These are phyloP conservation scores for Scaptomyza tumidula DNA, from an alignment of 2,888 invertebrate species.

Conservation along the genomic window DNA sequence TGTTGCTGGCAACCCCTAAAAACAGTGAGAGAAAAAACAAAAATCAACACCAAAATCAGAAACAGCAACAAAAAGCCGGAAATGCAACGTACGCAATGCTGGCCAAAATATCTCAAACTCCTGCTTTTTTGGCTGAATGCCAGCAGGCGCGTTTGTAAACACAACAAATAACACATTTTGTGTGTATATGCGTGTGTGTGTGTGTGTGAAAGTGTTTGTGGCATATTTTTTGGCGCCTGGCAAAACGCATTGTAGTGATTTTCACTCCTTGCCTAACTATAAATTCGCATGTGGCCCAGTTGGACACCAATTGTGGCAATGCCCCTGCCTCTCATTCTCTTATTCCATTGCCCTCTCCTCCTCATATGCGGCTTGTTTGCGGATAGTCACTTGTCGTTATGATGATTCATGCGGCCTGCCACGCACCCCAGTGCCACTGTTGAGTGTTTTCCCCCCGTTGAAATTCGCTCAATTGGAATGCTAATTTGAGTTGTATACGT, in stretches of 20 bases:
- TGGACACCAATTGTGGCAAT: slow-evolving; percentile 36
- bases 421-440: slow-evolving; percentile 47
- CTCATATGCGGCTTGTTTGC: slow-evolving; percentile 50
- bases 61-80: slow-evolving; percentile 47
- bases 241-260: slow-evolving; percentile 61
- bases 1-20: slow-evolving; percentile 52
- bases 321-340: background rate
- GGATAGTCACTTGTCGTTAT: slow-evolving; percentile 68
- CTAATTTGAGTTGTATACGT: slow-evolving; percentile 47
- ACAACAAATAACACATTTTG: slow-evolving; percentile 73
- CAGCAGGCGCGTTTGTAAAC: slow-evolving; percentile 66
- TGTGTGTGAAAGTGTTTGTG: slow-evolving; percentile 37
- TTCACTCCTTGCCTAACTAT: slow-evolving; percentile 64
- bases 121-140: slow-evolving; percentile 40
- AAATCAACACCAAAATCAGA: slow-evolving; percentile 13
- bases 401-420: slow-evolving; percentile 70
- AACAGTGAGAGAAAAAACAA: background rate
- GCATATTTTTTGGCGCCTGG: slow-evolving; percentile 69
- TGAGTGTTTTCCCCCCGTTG: slow-evolving; percentile 42
- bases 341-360: background rate
- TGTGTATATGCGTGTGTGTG: slow-evolving; percentile 22
- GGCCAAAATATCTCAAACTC: slow-evolving; percentile 41
- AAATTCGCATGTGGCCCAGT: slow-evolving; percentile 53
- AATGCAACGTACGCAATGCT: slow-evolving; percentile 62
- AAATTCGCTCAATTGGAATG: slow-evolving; percentile 62